Evolutionary conservation across 2,113 vertebrate species (phyloP).

Genomic region (Pithys albifrons): DNA sequence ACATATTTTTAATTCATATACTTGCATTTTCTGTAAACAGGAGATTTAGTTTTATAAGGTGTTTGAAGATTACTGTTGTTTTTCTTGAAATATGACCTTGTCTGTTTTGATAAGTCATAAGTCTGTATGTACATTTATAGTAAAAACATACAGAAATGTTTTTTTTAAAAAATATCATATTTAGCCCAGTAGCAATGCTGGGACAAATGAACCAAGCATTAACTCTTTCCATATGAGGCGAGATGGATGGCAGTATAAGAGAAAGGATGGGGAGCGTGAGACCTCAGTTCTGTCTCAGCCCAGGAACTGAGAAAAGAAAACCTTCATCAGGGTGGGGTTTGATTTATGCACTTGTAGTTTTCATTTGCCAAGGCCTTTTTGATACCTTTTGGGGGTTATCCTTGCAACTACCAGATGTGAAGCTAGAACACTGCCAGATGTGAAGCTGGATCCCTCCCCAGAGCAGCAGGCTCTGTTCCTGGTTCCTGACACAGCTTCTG

Average conservation of each 20-base stretch:
- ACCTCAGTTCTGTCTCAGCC: neutral
- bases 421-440: neutral
- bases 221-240: neutral
- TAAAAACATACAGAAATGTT: neutral
- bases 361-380: neutral
- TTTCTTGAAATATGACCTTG: neutral
- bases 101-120: neutral
- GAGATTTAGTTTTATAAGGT: neutral
- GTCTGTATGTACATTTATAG: neutral
- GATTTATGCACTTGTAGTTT: neutral
- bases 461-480: neutral
- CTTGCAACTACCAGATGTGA: neutral
- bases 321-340: neutral
- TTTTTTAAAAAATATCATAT: neutral
- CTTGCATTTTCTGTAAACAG: neutral
- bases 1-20: neutral
- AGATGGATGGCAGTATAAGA: neutral
- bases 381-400: neutral
- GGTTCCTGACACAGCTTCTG: neutral
- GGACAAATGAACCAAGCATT: neutral
- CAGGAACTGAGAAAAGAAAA: neutral
- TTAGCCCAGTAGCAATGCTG: neutral
- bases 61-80: neutral
- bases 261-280: neutral
- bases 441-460: neutral